Evolutionary conservation across 1,140 invertebrate species (phyloP).

Genomic region (Nebria ingens): DNA sequence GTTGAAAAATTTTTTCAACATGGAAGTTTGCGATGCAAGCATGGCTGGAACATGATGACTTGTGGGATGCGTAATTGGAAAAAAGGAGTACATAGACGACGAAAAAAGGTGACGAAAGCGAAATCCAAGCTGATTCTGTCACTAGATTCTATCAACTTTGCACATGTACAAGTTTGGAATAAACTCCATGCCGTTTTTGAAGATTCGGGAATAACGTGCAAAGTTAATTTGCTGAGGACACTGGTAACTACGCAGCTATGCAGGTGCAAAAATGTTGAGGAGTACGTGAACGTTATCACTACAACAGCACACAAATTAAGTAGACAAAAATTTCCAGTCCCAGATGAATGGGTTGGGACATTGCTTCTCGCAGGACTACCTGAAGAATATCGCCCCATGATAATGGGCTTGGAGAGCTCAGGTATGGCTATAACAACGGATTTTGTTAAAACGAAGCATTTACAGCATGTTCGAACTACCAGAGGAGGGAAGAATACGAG

Average conservation of each 20-base stretch:
- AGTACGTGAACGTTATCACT: background rate
- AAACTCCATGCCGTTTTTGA: background rate
- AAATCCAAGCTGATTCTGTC: background rate
- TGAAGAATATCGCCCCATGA: slow-evolving; percentile 23
- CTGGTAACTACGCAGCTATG: background rate
- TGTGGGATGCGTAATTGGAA: too few species aligned
- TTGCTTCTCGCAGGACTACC: slow-evolving; percentile 23
- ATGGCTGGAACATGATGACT: too few species aligned
- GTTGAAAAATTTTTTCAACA: too few species aligned
- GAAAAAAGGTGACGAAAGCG: too few species aligned
- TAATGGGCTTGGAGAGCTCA: slow-evolving; percentile 23
- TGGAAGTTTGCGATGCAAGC: too few species aligned
- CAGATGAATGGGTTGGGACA: slow-evolving; percentile 23
- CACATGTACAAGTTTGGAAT: background rate
- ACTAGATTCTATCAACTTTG: background rate
- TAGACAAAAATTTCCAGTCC: slow-evolving; percentile 12
- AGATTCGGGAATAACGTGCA: background rate
- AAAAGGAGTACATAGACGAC: background rate
- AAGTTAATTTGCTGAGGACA: background rate
- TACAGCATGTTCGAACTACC: background rate
- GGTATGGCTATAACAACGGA: slow-evolving; percentile 10
- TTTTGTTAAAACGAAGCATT: background rate
- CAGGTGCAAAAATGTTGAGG: background rate
- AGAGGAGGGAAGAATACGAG: background rate
- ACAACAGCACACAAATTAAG: background rate